Conservation (phyloP, 2,113 vertebrate species). For the Sula dactylatra region DNA sequence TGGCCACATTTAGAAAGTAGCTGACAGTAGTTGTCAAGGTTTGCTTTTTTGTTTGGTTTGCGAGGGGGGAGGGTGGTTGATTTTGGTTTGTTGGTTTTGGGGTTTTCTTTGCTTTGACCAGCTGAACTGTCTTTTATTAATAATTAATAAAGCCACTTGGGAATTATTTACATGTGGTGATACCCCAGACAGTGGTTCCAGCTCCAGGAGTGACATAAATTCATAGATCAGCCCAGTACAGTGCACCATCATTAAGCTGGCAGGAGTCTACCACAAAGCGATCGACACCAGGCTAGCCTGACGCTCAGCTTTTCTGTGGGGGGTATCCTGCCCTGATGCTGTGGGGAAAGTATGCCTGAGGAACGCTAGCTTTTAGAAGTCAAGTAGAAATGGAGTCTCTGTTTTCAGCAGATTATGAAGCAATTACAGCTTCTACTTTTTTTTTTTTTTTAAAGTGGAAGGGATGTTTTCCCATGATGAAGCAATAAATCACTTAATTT, state of each 20-base stretch:
- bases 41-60: background rate
- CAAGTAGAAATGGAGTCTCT: background rate
- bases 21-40: background rate
- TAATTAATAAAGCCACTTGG: background rate
- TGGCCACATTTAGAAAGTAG: background rate
- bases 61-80: background rate
- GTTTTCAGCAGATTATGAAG: background rate
- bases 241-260: background rate
- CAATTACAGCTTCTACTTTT: background rate
- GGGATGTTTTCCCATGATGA: background rate
- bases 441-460: background rate
- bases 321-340: background rate
- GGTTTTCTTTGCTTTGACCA: background rate
- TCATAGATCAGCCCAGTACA: background rate
- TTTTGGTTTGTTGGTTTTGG: background rate
- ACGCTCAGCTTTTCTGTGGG: background rate
- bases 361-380: background rate
- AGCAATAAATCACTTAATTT: background rate
- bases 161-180: background rate
- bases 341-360: background rate
- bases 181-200: background rate
- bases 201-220: background rate
- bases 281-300: background rate
- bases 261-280: background rate
- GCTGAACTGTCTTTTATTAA: background rate